Base-by-base conservation (phyloP, 1,140 invertebrate genomes). In the Drosophila pseudoobscura region DNA sequence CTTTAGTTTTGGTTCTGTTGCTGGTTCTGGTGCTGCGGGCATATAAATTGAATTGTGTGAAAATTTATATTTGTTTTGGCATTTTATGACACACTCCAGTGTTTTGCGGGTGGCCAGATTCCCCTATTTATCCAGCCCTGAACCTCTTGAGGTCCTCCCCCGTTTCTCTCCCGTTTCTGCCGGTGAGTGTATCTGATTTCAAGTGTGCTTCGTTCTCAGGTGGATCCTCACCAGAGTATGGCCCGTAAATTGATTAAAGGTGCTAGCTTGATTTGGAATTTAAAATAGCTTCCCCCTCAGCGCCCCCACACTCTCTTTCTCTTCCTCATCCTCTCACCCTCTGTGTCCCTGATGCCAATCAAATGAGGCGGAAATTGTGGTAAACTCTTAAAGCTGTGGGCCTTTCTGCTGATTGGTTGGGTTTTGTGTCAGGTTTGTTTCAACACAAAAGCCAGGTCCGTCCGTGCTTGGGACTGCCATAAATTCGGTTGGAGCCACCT, bases 331-430 rank as follows among this genome's bases (percentile, higher is more conserved):
- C 29, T 17, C 3, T 13, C 1, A 22, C 43, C 47, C 57, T 31
- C 17, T 49, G 47, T 41, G 39, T 50, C 55, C 31, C 54, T 46
- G 44, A 43, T 66, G 69, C 51, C 78, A 87, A 82, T 75, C 74
- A 87, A 88, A 78, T 71, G 65, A 62, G 74, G 83, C 80, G 80
- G 83, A 85, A 85, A 88, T 88, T 85, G 83, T 82, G 80, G 80
- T 60, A 60, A 62, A 66, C 69, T 88, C 71, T 83, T 88, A 72
- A 82, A 82, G 80, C 43, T 62, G 52, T 68, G 70, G 26, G 44
- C 26, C 56, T 58, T 65, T 63, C 75, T 63, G 50, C 57, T 85
- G 80, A 88, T 82, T 85, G 80, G 82, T 60, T 70, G 65, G 79
- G 70, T 71, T 11, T 75, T 79, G 80, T 80, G 57, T 44, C 56